phyloP scores from a whole-genome alignment of 2,888 invertebrate genomes.

The Eupeodes luniger region DNA sequence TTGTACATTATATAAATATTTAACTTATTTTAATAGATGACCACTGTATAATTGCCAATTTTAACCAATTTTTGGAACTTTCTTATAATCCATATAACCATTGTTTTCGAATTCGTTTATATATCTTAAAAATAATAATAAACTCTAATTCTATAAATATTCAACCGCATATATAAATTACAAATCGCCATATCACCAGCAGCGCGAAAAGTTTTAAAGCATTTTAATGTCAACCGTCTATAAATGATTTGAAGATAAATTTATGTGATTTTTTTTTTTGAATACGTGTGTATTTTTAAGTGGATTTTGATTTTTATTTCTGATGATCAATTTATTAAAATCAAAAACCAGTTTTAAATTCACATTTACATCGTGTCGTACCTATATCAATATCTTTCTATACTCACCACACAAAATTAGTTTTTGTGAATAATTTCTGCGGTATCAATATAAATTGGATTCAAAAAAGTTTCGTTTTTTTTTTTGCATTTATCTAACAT shows the following conservation, averaged over 20 bases:
- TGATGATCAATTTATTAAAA: slow-evolving; percentile 35
- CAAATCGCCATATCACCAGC: not conserved
- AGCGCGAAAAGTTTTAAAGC: slow-evolving; percentile 9
- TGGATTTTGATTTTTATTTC: slow-evolving; percentile 35
- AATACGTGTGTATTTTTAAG: not conserved
- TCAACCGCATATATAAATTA: no score
- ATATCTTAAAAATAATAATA: no score
- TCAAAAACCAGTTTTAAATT: slow-evolving; percentile 50
- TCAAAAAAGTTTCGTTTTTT: slow-evolving; percentile 5
- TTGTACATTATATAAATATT: no score
- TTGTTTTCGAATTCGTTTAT: no score
- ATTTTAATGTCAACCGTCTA: slow-evolving; percentile 54
- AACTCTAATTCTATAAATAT: no score
- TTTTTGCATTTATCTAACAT: slow-evolving; percentile 36
- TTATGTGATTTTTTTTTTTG: not conserved
- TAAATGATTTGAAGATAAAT: slow-evolving; percentile 25
- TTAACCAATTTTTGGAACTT: no score
- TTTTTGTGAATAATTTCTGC: slow-evolving; percentile 46
- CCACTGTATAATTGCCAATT: no score
- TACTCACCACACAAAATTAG: not conserved
- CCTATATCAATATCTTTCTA: not conserved
- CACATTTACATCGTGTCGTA: slow-evolving; percentile 18
- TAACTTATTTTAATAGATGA: no score
- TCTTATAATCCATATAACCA: no score
- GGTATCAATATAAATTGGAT: slow-evolving; percentile 37